Conservation (phyloP, 1,140 invertebrate species). For the Drosophila takahashii region DNA sequence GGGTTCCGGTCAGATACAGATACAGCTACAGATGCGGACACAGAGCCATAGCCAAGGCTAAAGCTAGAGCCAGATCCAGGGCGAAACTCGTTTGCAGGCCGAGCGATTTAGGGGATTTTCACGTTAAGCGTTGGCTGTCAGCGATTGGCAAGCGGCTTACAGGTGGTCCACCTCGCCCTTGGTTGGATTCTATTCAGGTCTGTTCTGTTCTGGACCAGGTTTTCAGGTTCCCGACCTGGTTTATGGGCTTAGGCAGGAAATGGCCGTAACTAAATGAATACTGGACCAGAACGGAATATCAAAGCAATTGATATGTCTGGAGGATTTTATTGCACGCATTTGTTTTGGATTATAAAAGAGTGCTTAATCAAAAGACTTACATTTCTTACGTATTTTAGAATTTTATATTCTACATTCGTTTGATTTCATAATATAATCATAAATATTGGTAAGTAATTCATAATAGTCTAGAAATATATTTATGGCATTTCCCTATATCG, state of each 20-base stretch:
- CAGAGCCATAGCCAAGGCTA: neutral
- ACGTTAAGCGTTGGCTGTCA: constrained; percentile 73
- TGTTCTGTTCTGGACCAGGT: constrained; percentile 11
- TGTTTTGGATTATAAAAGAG: neutral
- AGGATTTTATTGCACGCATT: constrained; percentile 23
- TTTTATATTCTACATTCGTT: no score
- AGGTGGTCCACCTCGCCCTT: constrained; percentile 56
- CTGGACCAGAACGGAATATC: constrained; percentile 7
- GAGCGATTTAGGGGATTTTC: constrained; percentile 76
- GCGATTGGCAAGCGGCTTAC: constrained; percentile 79
- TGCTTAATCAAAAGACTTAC: no score
- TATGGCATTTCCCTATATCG: no score
- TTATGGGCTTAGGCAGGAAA: constrained; percentile 69
- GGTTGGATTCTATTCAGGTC: constrained; percentile 1
- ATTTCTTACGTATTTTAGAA: no score
- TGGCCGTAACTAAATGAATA: constrained; percentile 65
- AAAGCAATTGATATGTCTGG: constrained; percentile 37
- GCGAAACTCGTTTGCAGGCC: constrained; percentile 52
- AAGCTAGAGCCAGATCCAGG: constrained; percentile 9
- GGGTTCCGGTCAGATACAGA: constrained; percentile 31
- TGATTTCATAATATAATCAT: no score
- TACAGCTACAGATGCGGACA: constrained; percentile 12
- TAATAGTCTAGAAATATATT: no score
- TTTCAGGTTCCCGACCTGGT: constrained; percentile 28
- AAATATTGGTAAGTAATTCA: no score